A percentile compares a stretch with the other conserved stretches of the same genome.
phyloP scores from a whole-genome alignment of 2,113 vertebrate species.

The Bolborhynchus lineola region DNA sequence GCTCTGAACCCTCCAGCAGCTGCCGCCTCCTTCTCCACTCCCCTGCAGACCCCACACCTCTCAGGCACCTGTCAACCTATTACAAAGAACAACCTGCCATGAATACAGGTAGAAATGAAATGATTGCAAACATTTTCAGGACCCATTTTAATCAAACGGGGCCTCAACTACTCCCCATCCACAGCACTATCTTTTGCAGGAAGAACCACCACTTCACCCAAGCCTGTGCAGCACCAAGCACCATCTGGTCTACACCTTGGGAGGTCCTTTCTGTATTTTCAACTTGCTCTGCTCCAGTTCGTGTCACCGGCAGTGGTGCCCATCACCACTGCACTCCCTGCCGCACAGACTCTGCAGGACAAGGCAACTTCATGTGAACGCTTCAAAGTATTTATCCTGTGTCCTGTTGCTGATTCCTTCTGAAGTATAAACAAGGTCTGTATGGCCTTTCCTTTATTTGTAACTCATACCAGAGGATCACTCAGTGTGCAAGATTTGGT shows the following conservation, averaged over 20 bases:
- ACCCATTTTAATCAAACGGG: not conserved
- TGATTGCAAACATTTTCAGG: not conserved
- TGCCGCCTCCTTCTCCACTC: not conserved
- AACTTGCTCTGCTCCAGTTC: not conserved
- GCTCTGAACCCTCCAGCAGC: not conserved
- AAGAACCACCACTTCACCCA: accelerated
- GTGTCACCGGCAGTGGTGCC: not conserved
- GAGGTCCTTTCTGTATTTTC: not conserved
- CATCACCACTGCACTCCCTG: not conserved
- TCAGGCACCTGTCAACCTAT: not conserved
- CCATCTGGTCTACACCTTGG: not conserved
- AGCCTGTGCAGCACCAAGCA: not conserved
- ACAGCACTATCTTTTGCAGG: not conserved
- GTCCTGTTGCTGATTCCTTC: not conserved
- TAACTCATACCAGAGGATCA: not conserved
- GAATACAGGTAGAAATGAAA: not conserved
- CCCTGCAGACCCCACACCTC: not conserved
- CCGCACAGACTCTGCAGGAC: accelerated
- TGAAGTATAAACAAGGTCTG: not conserved
- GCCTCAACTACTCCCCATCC: not conserved
- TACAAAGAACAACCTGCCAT: not conserved
- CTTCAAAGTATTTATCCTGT: not conserved
- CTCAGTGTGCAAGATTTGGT: not conserved
- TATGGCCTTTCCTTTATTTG: not conserved
- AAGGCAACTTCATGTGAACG: not conserved